Evolutionary conservation across 2,113 vertebrate genomes (phyloP), one percentile per base, ranked within the genome.

Genomic region (Stegastes partitus): DNA sequence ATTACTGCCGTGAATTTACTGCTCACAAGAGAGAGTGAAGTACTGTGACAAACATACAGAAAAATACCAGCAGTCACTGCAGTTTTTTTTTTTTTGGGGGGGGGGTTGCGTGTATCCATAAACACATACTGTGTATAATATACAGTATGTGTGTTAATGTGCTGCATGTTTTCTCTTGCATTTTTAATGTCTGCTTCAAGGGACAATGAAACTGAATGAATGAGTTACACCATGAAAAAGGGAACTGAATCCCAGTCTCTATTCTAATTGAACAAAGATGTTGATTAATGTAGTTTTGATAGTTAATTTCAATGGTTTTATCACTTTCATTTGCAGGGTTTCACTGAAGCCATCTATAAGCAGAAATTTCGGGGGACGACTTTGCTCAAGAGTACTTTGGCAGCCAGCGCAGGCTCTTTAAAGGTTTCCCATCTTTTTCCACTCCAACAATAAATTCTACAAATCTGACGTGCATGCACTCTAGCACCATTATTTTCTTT

Each of bases 231-330:
- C 8, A 54, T 45, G 54, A 25, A 31, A 55, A 59, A 14, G 7
- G 16, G 4, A 14, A 34, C 12, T 51, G 19, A 62, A 70, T 72
- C 28, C 21, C 8, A 9, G 21, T 56, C 26, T 70, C 10, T 21
- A 51, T 51, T 11, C 21, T 51, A 47, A 62, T 61, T 49, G 45
- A 62, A 54, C 10, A 22, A 26, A 59, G 51, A 11, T 59, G 57
- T 50, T 76, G 9, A 56, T 78, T 51, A 47, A 74, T 58, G 58
- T 53, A 28, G 77, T 45, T 12, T 50, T 28, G 50, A 68, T 18
- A 6, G 50, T 57, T 31, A 18, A 45, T 31, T 57, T 64, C 47
- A 12, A 65, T 47, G 19, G 23, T 12, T 39, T 5, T 37, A 58
- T 5, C 26, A 50, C 21, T 34, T 47, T 55, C 26, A 58, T 47